These are phyloP conservation scores for Hemicrepidius hirtus DNA, from an alignment of 2,888 invertebrate species.

Conservation along the genomic window DNA sequence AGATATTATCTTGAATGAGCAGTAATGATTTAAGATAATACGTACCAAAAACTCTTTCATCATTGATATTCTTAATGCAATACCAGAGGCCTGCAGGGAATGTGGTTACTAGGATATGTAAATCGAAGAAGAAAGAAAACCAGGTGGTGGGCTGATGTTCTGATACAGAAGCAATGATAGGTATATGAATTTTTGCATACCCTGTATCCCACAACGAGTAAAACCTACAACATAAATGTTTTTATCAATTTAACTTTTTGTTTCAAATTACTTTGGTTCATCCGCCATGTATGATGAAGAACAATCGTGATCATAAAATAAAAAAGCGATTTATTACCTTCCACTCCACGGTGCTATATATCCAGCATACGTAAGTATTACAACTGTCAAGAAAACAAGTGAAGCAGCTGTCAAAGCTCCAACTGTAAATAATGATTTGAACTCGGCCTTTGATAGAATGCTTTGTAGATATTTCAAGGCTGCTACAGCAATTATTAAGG, in stretches of 20 bases:
- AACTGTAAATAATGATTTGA: slow-evolving; percentile 89
- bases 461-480: slow-evolving; percentile 90
- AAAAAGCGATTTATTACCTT: slow-evolving; percentile 72
- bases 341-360: slow-evolving; percentile 98
- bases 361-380: slow-evolving; percentile 93
- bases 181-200: slow-evolving; percentile 99
- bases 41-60: slow-evolving; percentile 97
- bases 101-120: slow-evolving; percentile 95
- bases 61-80: slow-evolving; percentile 97
- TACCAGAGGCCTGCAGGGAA: slow-evolving; percentile 99
- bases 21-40: slow-evolving; percentile 56
- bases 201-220: slow-evolving; percentile 99
- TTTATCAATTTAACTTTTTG: no score
- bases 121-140: slow-evolving; percentile 99
- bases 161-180: slow-evolving; percentile 98
- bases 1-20: no score
- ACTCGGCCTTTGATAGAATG: slow-evolving; percentile 90
- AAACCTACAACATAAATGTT: slow-evolving; percentile 77
- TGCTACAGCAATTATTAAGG: slow-evolving; percentile 91
- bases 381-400: slow-evolving; percentile 88
- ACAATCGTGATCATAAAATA: no score
- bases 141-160: slow-evolving; percentile 99
- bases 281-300: no score
- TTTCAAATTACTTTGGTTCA: no score
- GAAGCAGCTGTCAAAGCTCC: slow-evolving; percentile 86